Percentiles rank a stretch among this genome's conserved stretches.
Evolutionary conservation across 2,113 vertebrate genomes (phyloP).

Genomic region (Engystomops pustulosus): DNA sequence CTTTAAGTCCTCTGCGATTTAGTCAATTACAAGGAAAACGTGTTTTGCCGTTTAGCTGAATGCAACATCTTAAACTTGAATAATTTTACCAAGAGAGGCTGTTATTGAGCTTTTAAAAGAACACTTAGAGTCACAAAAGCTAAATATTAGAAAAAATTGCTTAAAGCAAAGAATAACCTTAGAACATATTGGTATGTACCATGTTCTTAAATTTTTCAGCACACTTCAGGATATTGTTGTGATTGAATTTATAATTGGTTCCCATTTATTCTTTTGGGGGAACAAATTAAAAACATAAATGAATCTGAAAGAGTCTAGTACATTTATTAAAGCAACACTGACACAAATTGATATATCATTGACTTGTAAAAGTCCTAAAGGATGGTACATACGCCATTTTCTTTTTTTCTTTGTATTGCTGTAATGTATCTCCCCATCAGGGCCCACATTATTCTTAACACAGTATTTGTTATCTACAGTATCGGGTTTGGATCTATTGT

Average conservation of each 20-base stretch:
- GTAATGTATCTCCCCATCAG: not conserved
- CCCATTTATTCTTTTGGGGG: too few relatives aligned
- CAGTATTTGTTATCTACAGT: too few relatives aligned
- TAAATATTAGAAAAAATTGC: not conserved
- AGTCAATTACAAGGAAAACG: not conserved
- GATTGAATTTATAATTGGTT: not conserved
- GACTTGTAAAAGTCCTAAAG: not conserved
- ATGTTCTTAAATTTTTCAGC: not conserved
- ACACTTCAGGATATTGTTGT: not conserved
- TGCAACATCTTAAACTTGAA: not conserved
- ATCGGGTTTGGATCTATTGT: too few relatives aligned
- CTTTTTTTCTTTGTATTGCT: not conserved
- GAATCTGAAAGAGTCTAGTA: not conserved
- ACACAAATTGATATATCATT: not conserved
- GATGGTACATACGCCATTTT: not conserved
- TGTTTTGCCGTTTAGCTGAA: not conserved
- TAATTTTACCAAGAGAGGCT: not conserved
- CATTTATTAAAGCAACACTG: not conserved
- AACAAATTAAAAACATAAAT: not conserved
- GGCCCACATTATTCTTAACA: not conserved
- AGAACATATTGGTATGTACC: not conserved
- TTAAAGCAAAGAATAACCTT: not conserved
- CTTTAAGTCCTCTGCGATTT: not conserved
- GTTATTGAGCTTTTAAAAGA: not conserved
- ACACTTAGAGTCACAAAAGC: not conserved